A percentile compares a stretch with the other conserved stretches of the same genome.
phyloP scores from a whole-genome alignment of 2,888 invertebrate genomes.

The Serrognathus titanus region DNA sequence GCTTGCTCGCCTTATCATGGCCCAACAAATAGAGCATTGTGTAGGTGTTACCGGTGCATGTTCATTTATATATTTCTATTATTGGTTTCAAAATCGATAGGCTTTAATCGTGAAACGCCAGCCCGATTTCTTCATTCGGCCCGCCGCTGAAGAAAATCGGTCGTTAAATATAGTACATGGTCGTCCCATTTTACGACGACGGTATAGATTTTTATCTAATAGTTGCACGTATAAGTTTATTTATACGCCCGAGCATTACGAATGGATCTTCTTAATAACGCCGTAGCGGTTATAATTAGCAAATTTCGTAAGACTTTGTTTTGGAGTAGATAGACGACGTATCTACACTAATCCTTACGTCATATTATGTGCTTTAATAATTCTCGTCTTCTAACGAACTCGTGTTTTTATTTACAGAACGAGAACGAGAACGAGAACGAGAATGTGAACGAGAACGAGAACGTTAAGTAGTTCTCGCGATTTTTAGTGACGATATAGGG shows the following conservation, averaged over 20 bases:
- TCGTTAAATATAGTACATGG: background rate
- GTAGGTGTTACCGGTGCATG: conserved; percentile 22
- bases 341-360: background rate
- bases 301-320: conserved; percentile 34
- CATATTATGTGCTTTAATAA: background rate
- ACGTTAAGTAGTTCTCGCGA: background rate
- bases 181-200: background rate
- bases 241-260: conserved; percentile 23
- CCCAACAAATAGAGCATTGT: conserved; percentile 29
- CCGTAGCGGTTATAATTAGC: conserved; percentile 30
- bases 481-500: background rate
- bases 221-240: conserved; percentile 13
- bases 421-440: too few relatives aligned
- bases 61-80: conserved; percentile 1
- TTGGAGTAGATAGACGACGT: conserved; percentile 19
- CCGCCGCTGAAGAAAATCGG: background rate
- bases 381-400: background rate
- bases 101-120: background rate
- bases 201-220: conserved; percentile 4
- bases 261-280: conserved; percentile 25
- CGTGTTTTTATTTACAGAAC: background rate
- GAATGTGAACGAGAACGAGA: too few relatives aligned
- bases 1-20: conserved; percentile 23
- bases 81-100: conserved; percentile 1
- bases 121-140: conserved; percentile 3